Evolutionary conservation across 2,113 vertebrate species (phyloP).

Genomic region (Monopterus albus): DNA sequence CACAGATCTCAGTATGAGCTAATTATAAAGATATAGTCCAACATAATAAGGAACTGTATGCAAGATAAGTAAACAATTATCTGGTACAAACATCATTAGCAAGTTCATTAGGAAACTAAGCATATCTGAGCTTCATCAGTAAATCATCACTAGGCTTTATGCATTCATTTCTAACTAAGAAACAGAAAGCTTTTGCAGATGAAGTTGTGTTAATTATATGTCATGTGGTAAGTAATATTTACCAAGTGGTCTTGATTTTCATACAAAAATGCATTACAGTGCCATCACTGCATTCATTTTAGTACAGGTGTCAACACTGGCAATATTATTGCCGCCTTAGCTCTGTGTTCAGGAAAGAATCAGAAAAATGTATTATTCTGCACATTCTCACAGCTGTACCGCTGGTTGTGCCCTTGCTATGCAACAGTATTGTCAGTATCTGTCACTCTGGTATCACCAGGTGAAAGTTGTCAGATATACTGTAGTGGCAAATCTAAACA

Average conservation of each 20-base stretch:
- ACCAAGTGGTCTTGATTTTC: background rate
- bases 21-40: background rate
- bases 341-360: background rate
- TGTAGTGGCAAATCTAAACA: constrained; percentile 52
- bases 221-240: constrained; percentile 6
- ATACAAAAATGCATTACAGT: background rate
- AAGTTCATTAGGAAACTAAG: constrained; percentile 6
- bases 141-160: background rate
- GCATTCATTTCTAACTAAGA: background rate
- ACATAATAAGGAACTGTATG: background rate
- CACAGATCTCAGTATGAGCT: background rate
- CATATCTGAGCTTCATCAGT: background rate
- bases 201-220: background rate
- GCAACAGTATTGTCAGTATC: constrained; percentile 9
- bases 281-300: background rate
- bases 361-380: background rate
- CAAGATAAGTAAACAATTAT: background rate
- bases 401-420: constrained; percentile 1
- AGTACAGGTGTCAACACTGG: background rate
- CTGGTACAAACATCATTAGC: background rate
- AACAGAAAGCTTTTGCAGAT: constrained; percentile 2
- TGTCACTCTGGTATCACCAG: constrained; percentile 25
- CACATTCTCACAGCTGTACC: constrained; percentile 1
- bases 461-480: constrained; percentile 48
- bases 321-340: background rate